A percentile compares a stretch with the other conserved stretches of the same genome.
phyloP scores from a whole-genome alignment of 2,113 vertebrate genomes.

The Coregonus clupeaformis region DNA sequence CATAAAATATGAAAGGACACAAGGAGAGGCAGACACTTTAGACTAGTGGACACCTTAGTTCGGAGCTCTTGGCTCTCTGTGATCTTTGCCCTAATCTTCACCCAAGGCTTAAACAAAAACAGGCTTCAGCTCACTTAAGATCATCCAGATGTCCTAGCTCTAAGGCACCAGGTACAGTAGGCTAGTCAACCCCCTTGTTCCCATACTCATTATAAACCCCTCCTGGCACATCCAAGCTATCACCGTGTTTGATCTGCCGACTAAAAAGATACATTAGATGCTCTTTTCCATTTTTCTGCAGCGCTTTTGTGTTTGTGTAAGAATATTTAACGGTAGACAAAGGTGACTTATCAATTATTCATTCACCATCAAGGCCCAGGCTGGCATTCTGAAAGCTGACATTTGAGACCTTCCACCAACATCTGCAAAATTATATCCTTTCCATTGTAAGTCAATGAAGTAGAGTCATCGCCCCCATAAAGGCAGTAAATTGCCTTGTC shows the following conservation, averaged over 20 bases:
- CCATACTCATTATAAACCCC: not conserved
- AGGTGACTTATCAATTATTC: constrained; percentile 98
- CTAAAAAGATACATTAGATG: constrained; percentile 88
- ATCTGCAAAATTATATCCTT: constrained; percentile 97
- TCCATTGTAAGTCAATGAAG: constrained; percentile 93
- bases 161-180: not conserved
- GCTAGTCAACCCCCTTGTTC: not conserved
- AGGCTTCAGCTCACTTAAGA: not conserved
- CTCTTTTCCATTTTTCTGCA: constrained; percentile 83
- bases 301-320: constrained; percentile 86
- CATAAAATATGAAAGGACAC: not conserved
- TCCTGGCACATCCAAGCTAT: constrained; percentile 51
- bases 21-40: not conserved
- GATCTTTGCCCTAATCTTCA: not conserved
- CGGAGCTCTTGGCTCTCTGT: not conserved
- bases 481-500: constrained; percentile 97
- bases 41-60: not conserved
- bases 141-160: not conserved
- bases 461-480: constrained; percentile 86
- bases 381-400: constrained; percentile 95
- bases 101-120: not conserved
- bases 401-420: constrained; percentile 98
- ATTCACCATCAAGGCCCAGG: constrained; percentile 82
- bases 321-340: constrained; percentile 97
- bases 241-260: constrained; percentile 82